Percentiles rank a stretch among this genome's conserved stretches.
phyloP scores from a whole-genome alignment of 2,797 vertebrate genomes.

The Eutrigla gurnardus region DNA sequence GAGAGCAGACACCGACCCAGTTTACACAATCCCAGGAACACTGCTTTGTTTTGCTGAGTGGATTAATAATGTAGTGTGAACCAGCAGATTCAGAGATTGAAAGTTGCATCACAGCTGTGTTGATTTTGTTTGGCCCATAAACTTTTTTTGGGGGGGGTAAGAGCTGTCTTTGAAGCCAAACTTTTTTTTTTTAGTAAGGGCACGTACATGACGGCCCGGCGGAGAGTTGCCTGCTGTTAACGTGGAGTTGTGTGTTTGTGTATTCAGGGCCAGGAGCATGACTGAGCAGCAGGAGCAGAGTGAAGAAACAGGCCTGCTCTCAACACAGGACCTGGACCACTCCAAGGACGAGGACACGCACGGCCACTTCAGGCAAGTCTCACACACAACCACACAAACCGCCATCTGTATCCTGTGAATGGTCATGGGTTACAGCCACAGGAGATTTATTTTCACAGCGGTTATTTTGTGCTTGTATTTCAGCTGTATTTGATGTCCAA shows the following conservation, averaged over 20 bases:
- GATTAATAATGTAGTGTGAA: constrained; percentile 33
- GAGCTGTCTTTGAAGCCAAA: constrained; percentile 50
- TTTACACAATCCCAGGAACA: constrained; percentile 40
- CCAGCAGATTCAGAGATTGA: constrained; percentile 53
- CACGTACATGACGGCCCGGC: constrained; percentile 28
- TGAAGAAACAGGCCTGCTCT: constrained; percentile 76
- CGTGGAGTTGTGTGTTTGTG: constrained; percentile 68
- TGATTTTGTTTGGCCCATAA: constrained; percentile 59
- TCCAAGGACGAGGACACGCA: constrained; percentile 80
- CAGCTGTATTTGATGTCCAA: constrained; percentile 71
- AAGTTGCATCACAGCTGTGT: constrained; percentile 61
- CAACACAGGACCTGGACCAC: constrained; percentile 77
- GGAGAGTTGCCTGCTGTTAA: constrained; percentile 55
- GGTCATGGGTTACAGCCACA: constrained; percentile 61
- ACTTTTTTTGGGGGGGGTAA: not conserved
- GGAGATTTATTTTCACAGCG: constrained; percentile 71
- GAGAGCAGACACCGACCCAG: constrained; percentile 48
- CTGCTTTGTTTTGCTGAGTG: constrained; percentile 42
- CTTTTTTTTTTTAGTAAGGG: constrained; percentile 11
- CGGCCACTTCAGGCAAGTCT: constrained; percentile 80
- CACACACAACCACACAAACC: constrained; percentile 32
- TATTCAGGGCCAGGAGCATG: constrained; percentile 80
- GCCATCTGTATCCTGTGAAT: constrained; percentile 75
- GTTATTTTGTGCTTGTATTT: constrained; percentile 65
- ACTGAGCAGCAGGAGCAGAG: constrained; percentile 79